Evolutionary conservation across 2,797 vertebrate genomes (phyloP).

Genomic region (Syncerus caffer): DNA sequence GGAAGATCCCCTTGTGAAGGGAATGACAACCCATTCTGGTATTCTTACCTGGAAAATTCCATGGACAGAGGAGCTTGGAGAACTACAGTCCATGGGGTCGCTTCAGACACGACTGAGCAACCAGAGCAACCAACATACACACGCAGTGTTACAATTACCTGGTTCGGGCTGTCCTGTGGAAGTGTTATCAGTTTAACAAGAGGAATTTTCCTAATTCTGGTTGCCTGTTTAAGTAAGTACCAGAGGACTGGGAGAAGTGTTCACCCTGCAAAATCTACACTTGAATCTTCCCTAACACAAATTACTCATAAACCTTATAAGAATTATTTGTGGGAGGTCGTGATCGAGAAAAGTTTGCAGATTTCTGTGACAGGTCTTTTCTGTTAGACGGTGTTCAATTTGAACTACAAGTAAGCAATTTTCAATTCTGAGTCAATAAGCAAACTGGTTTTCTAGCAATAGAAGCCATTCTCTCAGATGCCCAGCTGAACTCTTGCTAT

Average conservation of each 20-base stretch:
- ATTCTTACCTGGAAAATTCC: not conserved
- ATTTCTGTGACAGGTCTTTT: not conserved
- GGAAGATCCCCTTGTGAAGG: not conserved
- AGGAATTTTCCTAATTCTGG: not conserved
- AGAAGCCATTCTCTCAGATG: not conserved
- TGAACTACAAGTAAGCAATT: slow-evolving; percentile 38
- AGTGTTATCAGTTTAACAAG: not conserved
- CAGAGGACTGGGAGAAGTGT: not conserved
- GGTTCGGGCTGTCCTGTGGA: not conserved
- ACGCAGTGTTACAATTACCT: slow-evolving; percentile 6
- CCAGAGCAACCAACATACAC: not conserved
- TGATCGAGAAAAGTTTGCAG: not conserved
- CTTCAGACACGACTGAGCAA: rapidly evolving
- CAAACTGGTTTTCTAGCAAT: not conserved
- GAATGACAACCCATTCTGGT: not conserved
- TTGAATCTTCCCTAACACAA: not conserved
- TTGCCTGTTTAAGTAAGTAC: not conserved
- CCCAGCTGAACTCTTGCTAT: not conserved
- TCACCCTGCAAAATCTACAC: not conserved
- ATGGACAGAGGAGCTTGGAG: not conserved
- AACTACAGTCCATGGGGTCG: not conserved
- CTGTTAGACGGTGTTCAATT: not conserved
- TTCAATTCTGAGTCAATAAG: slow-evolving; percentile 26
- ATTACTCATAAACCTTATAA: not conserved
- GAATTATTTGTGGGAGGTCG: not conserved